A percentile compares a stretch with the other conserved stretches of the same genome.
These are phyloP conservation scores for Listrodromus nycthemerus DNA, from an alignment of 2,888 invertebrate species.

Conservation along the genomic window DNA sequence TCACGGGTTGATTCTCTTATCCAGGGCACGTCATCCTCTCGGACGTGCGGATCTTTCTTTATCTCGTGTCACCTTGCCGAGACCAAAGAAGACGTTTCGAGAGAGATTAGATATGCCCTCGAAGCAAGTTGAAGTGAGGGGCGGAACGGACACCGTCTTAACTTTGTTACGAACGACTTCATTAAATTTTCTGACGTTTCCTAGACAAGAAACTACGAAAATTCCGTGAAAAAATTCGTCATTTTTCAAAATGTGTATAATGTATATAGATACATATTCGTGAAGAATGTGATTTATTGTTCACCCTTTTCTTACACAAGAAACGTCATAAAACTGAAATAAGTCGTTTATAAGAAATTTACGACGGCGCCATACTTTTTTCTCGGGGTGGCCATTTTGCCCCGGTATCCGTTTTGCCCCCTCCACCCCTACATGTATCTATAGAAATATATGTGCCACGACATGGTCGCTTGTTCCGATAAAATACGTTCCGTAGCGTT, in stretches of 20 bases:
- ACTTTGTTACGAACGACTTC: no score
- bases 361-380: no score
- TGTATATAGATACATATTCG: neutral
- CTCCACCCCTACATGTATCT: neutral
- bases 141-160: no score
- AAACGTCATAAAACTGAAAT: neutral
- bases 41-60: constrained; percentile 40
- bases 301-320: no score
- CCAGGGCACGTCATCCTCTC: constrained; percentile 71
- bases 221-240: no score
- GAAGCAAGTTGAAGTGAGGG: neutral
- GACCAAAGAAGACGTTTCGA: neutral
- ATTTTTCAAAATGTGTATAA: no score
- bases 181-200: no score
- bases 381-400: no score
- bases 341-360: no score
- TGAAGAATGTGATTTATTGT: no score
- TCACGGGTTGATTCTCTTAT: constrained; percentile 68
- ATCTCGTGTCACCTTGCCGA: constrained; percentile 24
- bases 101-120: neutral
- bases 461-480: constrained; percentile 42
- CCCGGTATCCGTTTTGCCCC: no score
- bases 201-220: no score
- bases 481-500: constrained; percentile 63
- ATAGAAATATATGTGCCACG: neutral